A percentile compares a stretch with the other conserved stretches of the same genome.
These are phyloP conservation scores for Erebia ligea DNA, from an alignment of 2,888 invertebrate genomes.

Conservation along the genomic window DNA sequence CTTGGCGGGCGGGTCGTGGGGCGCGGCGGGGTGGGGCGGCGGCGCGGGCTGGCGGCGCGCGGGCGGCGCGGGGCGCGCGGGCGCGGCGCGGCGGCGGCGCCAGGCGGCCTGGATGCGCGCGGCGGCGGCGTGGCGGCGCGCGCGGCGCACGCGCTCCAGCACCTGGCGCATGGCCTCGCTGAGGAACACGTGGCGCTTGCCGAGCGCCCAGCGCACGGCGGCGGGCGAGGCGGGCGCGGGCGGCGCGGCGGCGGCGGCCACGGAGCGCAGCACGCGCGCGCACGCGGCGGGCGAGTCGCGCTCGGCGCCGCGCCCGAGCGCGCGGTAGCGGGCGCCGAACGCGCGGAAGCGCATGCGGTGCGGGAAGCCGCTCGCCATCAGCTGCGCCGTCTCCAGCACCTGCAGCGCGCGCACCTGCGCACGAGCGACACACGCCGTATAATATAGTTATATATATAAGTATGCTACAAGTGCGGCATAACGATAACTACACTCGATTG, in stretches of 20 bases:
- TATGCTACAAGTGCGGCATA: no score
- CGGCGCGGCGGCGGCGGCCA: conserved; percentile 90
- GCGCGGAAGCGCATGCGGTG: conserved; percentile 97
- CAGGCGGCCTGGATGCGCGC: conserved; percentile 93
- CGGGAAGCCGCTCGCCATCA: conserved; percentile 97
- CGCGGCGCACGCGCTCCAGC: conserved; percentile 91
- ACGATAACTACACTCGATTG: neutral
- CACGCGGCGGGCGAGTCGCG: conserved; percentile 83
- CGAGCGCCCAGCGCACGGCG: conserved; percentile 91
- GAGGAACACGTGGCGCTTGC: conserved; percentile 96
- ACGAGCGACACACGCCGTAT: neutral
- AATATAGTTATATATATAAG: no score
- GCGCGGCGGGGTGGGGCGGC: conserved; percentile 83
- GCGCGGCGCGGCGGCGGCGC: conserved; percentile 87
- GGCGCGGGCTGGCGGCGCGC: conserved; percentile 80
- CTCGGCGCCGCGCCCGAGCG: conserved; percentile 91
- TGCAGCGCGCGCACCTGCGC: conserved; percentile 90
- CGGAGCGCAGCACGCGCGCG: conserved; percentile 90
- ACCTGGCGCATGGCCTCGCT: conserved; percentile 95
- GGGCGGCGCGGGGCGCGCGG: conserved; percentile 50
- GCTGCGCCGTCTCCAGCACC: conserved; percentile 96
- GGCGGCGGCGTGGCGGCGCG: conserved; percentile 91
- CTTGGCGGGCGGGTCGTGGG: conserved; percentile 84
- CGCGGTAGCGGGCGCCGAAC: conserved; percentile 93
- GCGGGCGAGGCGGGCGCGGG: conserved; percentile 88